These are phyloP conservation scores for Cremastobaeus sp. DNA, from an alignment of 2,888 invertebrate genomes.

Conservation along the genomic window DNA sequence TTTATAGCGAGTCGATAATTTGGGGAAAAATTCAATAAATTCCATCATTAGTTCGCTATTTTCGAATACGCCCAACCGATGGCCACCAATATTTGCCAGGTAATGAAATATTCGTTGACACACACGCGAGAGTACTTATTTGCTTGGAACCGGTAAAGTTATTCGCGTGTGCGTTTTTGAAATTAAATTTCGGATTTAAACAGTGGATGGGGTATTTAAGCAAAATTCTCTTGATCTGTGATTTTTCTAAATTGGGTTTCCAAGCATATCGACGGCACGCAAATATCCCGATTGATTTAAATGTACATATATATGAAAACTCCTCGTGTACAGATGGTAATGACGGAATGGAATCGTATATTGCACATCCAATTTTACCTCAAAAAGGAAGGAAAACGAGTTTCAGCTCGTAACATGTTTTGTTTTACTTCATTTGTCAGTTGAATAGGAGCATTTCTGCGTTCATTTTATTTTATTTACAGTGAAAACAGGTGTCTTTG, in stretches of 20 bases:
- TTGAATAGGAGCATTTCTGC: conserved; percentile 8
- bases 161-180: not conserved
- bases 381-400: conserved; percentile 17
- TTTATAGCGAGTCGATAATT: too few relatives aligned
- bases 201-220: not conserved
- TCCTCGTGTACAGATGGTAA: not conserved
- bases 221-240: not conserved
- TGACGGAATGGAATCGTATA: conserved; percentile 21
- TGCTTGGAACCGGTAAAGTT: too few relatives aligned
- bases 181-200: conserved; percentile 8
- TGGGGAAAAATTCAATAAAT: too few relatives aligned
- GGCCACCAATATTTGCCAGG: too few relatives aligned
- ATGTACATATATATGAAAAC: conserved; percentile 18
- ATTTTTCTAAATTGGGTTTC: conserved; percentile 11
- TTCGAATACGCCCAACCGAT: too few relatives aligned
- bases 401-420: conserved; percentile 21
- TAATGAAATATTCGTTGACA: too few relatives aligned
- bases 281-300: conserved; percentile 21
- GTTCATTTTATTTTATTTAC: conserved; percentile 15
- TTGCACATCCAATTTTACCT: conserved; percentile 10
- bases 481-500: conserved; percentile 9
- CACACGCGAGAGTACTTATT: too few relatives aligned
- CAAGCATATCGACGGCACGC: not conserved
- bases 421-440: conserved; percentile 24
- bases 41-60: too few relatives aligned